Base-by-base conservation (phyloP, 2,888 invertebrate genomes). In the Epistrophe grossulariae region DNA sequence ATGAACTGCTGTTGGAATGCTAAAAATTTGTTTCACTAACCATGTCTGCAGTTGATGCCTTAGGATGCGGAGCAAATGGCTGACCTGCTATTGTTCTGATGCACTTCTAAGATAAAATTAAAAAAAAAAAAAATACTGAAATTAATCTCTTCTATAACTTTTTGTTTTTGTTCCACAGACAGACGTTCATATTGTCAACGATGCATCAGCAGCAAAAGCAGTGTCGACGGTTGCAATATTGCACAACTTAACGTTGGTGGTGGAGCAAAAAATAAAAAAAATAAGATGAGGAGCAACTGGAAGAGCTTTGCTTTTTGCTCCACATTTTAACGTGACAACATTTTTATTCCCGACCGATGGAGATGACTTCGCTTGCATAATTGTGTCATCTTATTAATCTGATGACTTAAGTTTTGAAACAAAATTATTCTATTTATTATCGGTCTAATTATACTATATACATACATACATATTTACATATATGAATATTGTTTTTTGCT, bases 31-130 rank as follows among this genome's bases (percentile, higher is more conserved):
- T 72, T 59, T 66, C 52, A 52, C 62, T 76, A 62, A 74, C 43
- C 68, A 43, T 35, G 60, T 60, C 72, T 66, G 55, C n/a, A 15
- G 17, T 17, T 57, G 40, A 55, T 70, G 55, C 70, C 55, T 43
- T 55, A 24, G 68, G 50, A 68, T 68, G 50, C 68, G 50, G 13
- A 68, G 70, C 70, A 52, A 77, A 66, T 40, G 72, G 60, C 80
- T 80, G 80, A 80, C 84, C 66, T 77, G 52, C 80, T 72, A 80
- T 73, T 84, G 84, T 72, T 77, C 71, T 35, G 57, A 77, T 84
- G 71, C 84, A 66, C 71, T 84, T 76, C 71, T 10, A 76, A 66
- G 71, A 79, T 83, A 52, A 24, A 76, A 83, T 52, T 43, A 48
- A 48, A 40, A 52, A 43, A 45, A 45, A 64, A 40, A 62, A 68